Base-by-base conservation (phyloP, 2,797 vertebrate genomes). In the Poeciliopsis infans region DNA sequence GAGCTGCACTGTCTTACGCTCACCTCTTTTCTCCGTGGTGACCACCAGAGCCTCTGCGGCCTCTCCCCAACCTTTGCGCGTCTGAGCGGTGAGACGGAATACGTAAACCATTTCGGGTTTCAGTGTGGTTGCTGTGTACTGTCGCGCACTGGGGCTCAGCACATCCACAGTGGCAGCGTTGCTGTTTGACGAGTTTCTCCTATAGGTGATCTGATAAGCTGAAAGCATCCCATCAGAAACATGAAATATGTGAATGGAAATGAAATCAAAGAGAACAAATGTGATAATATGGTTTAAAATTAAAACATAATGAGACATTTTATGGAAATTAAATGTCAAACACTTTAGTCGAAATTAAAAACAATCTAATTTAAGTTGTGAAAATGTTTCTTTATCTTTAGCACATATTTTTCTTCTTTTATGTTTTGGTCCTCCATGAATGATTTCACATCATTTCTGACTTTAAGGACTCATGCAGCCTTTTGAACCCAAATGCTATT, bases 11-110 rank as follows among this genome's bases (percentile, higher is more conserved):
- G 45, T 76, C 77, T 75, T 41, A 55, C 36, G 10, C 77, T 74
- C 89, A 98, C 98, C 98, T 97, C 98, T 97, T 88, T 98, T 99
- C 87, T 99, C 98, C 0, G 98, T 99, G 78, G 98, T 99, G 87
- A 99, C 97, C 87, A 99, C 98, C 83, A 99, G 88, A 0, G 97
- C 98, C 91, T 99, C 98, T 0, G 98, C 96, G 0, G 96, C 96
- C 86, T 98, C 97, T 0, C 98, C 98, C 98, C 98, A 99, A 74
- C 98, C 98, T 83, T 99, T 99, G 75, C 98, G 96, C 53, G 98
- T 99, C 93, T 98, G 98, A 12, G 98, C 98, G 0, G 96, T 96
- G 88, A 99, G 95, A n/a, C 97, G 96, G 93, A 98, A 99, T 64
- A 99, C 94, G 88, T 99, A 99, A 81, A 97, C 96, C 16, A 95